Percentiles rank a stretch among this genome's conserved stretches.
Evolutionary conservation across 2,888 invertebrate species (phyloP).

Genomic region (Conops quadrifasciatus): DNA sequence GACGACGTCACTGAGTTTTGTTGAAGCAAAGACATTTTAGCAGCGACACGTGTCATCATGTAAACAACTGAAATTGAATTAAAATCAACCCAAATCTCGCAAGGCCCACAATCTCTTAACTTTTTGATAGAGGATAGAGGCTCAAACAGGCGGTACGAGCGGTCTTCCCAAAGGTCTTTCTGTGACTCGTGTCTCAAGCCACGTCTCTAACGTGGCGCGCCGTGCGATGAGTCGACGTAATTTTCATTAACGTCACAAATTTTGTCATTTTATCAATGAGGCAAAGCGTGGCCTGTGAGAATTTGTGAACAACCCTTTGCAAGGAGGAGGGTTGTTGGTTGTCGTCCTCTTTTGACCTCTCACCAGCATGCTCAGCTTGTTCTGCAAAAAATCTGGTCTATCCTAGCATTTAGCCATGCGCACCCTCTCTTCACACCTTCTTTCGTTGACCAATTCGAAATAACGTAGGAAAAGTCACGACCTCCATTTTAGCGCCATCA

Average conservation of each 20-base stretch:
- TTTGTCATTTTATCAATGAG: neutral
- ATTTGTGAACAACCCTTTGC: conserved; percentile 23
- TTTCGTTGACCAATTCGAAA: too few relatives aligned
- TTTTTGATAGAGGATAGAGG: conserved; percentile 24
- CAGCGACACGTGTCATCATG: conserved; percentile 28
- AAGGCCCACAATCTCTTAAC: neutral
- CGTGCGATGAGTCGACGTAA: conserved; percentile 32
- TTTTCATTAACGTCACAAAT: neutral
- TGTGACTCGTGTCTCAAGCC: too few relatives aligned
- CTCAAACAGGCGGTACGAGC: neutral
- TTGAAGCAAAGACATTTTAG: neutral
- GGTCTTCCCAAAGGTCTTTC: neutral
- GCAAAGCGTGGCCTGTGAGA: too few relatives aligned
- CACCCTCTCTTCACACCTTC: too few relatives aligned
- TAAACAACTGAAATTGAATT: conserved; percentile 34
- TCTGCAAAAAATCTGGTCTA: too few relatives aligned
- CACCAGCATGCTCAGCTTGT: neutral
- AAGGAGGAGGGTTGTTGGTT: too few relatives aligned
- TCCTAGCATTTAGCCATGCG: too few relatives aligned
- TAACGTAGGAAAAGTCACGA: too few relatives aligned
- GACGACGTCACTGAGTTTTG: neutral
- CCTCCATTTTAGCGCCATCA: too few relatives aligned
- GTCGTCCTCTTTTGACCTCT: neutral
- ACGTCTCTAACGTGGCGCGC: too few relatives aligned
- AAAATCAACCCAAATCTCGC: conserved; percentile 8